phyloP scores from a whole-genome alignment of 1,140 invertebrate species.

The Drosophila orena region DNA sequence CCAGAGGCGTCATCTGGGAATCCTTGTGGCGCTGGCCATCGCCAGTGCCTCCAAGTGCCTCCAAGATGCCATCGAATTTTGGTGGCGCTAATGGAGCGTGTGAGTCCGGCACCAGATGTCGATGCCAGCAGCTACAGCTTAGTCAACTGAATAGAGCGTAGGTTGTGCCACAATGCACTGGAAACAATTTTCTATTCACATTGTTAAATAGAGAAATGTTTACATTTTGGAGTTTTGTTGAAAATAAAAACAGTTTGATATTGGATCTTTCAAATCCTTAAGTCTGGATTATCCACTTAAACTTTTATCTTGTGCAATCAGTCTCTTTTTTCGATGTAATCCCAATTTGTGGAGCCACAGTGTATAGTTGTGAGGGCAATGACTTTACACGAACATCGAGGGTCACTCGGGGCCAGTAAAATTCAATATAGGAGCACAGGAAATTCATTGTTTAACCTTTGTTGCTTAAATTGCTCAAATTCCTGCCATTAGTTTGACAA shows the following conservation, averaged over 20 bases:
- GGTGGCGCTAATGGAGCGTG: conserved; percentile 76
- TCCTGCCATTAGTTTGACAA: conserved; percentile 82
- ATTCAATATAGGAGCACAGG: conserved; percentile 71
- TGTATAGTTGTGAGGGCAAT: conserved; percentile 20
- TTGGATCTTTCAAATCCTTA: no score
- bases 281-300: neutral
- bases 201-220: neutral
- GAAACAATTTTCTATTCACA: neutral
- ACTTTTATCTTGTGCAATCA: neutral
- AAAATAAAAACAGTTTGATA: no score
- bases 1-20: conserved; percentile 39
- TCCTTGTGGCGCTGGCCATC: conserved; percentile 26
- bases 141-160: conserved; percentile 56
- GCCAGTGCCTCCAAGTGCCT: conserved; percentile 14
- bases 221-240: neutral
- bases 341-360: neutral
- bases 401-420: conserved; percentile 52
- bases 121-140: conserved; percentile 56
- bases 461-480: conserved; percentile 82
- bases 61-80: conserved; percentile 47
- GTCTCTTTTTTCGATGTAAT: no score
- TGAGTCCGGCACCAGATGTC: conserved; percentile 57
- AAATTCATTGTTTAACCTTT: conserved; percentile 83
- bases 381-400: conserved; percentile 43
- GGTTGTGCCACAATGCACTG: conserved; percentile 6